Evolutionary conservation across 2,888 invertebrate genomes (phyloP).

Genomic region (Ashinkailepas kermadecensis): DNA sequence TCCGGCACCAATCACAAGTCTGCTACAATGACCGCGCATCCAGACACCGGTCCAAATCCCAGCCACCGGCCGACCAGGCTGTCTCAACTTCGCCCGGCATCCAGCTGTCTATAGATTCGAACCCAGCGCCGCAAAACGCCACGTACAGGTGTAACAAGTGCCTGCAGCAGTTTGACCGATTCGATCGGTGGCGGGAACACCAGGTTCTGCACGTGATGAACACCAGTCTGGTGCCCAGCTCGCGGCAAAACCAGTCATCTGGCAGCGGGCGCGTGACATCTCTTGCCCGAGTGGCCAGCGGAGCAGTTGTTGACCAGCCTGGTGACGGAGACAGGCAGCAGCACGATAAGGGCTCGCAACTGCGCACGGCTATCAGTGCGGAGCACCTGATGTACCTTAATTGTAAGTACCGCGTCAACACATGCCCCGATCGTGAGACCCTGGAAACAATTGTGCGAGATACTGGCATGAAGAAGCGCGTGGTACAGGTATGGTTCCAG

Average conservation of each 20-base stretch:
- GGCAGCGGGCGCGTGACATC: conserved; percentile 23
- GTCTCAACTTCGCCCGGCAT: conserved; percentile 83
- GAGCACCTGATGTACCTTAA: conserved; percentile 96
- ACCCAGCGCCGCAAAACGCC: conserved; percentile 41
- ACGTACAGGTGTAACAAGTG: conserved; percentile 94
- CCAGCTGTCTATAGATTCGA: conserved; percentile 50
- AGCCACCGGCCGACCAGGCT: conserved; percentile 87
- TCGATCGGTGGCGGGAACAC: conserved; percentile 90
- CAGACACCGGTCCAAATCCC: conserved; percentile 70
- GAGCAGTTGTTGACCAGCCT: background rate
- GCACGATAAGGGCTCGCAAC: conserved; percentile 61
- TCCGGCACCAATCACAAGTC: conserved; percentile 68
- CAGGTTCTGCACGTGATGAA: conserved; percentile 93
- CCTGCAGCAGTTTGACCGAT: conserved; percentile 79
- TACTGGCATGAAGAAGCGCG: conserved; percentile 87
- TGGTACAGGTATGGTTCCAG: conserved; percentile 89
- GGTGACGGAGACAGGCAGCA: background rate
- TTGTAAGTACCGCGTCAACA: conserved; percentile 95
- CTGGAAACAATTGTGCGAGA: conserved; percentile 91
- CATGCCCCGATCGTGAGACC: conserved; percentile 96
- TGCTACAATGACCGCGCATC: conserved; percentile 96
- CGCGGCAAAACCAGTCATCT: conserved; percentile 59
- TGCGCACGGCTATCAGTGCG: conserved; percentile 91
- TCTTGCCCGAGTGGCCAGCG: no score
- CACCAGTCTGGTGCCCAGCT: conserved; percentile 76